Evolutionary conservation across 2,113 vertebrate genomes (phyloP).

Genomic region (Mixornis gularis): DNA sequence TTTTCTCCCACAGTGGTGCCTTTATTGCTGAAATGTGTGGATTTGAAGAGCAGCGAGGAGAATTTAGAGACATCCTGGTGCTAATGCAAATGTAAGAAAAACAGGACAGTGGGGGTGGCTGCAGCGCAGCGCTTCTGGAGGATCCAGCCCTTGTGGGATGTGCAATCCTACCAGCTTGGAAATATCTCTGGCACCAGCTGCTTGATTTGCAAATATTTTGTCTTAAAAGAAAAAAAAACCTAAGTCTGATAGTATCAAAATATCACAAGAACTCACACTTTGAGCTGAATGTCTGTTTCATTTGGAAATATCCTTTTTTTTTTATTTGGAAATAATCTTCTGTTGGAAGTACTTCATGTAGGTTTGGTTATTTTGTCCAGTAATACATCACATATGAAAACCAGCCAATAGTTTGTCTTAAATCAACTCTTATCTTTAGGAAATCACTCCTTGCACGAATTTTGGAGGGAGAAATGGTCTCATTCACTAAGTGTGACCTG

Average conservation of each 20-base stretch:
- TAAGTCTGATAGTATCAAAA: neutral
- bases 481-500: neutral
- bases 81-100: neutral
- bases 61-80: neutral
- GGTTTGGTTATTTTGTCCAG: neutral
- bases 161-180: neutral
- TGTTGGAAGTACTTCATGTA: neutral
- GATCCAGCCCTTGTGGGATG: neutral
- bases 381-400: accelerated
- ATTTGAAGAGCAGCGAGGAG: neutral
- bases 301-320: neutral
- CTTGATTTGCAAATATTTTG: neutral
- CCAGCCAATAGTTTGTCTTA: neutral
- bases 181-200: neutral
- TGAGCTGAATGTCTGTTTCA: neutral
- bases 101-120: neutral
- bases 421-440: neutral
- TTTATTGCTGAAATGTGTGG: neutral
- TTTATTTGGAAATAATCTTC: neutral
- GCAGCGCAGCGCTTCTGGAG: neutral
- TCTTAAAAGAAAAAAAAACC: neutral
- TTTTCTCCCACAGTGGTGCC: neutral
- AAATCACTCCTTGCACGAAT: neutral
- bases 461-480: neutral
- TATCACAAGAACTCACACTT: neutral